These are phyloP conservation scores for Drosophila ananassae DNA, from an alignment of 1,140 invertebrate species.

Conservation along the genomic window DNA sequence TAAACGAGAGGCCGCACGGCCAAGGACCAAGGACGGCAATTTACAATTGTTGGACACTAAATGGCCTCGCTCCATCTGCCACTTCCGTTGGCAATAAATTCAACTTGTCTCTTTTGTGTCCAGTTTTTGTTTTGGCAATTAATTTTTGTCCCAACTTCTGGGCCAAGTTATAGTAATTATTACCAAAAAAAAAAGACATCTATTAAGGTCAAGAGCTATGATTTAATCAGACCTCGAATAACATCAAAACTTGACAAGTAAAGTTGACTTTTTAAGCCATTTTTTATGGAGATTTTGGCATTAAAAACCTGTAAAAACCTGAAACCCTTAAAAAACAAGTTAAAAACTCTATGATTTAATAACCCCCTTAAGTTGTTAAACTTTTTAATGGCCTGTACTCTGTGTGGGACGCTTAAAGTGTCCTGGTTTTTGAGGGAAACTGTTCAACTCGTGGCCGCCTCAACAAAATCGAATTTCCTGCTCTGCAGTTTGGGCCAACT, in stretches of 20 bases:
- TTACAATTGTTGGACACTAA: constrained; percentile 57
- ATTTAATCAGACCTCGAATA: not conserved
- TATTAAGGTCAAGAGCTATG: not conserved
- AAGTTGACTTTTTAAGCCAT: not conserved
- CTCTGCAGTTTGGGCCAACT: constrained; percentile 5
- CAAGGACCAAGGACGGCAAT: not conserved
- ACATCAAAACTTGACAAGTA: not conserved
- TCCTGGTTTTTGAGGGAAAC: not conserved
- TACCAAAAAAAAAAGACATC: not conserved
- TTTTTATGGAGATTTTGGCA: not conserved
- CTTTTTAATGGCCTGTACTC: not conserved
- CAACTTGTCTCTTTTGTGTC: constrained; percentile 27
- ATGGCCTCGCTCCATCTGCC: constrained; percentile 1
- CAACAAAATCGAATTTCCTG: constrained; percentile 13
- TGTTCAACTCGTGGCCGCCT: not conserved
- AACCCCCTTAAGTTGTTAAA: not conserved
- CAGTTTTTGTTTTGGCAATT: constrained; percentile 6
- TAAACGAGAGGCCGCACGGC: constrained; percentile 10
- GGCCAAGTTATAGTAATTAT: not conserved
- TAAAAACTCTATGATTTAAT: constrained; percentile 2
- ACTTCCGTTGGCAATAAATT: constrained; percentile 41
- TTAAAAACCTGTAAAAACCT: not conserved
- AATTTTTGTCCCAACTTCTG: not conserved
- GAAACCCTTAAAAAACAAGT: not conserved
- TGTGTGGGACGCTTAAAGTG: not conserved